Percentiles rank a stretch among this genome's conserved stretches.
phyloP scores from a whole-genome alignment of 2,113 vertebrate genomes.

The Cololabis saira region DNA sequence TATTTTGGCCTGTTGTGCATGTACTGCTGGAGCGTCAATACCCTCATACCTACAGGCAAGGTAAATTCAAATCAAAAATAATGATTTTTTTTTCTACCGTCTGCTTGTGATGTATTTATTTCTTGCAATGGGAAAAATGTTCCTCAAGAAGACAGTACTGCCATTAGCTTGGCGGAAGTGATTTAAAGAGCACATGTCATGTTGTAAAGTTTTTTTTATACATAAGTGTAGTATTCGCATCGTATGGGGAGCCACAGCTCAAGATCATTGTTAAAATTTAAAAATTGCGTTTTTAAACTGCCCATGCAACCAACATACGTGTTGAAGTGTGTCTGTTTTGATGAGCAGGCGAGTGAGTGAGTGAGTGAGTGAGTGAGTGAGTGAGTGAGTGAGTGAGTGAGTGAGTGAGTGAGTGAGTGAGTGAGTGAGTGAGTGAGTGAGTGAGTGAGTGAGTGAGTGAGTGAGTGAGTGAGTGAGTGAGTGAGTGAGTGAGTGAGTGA shows the following conservation, averaged over 20 bases:
- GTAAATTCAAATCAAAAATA: slow-evolving; percentile 72
- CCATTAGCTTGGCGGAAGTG: slow-evolving; percentile 18
- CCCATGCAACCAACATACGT: slow-evolving; percentile 3
- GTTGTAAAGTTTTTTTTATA: slow-evolving; percentile 32
- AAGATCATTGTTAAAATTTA: too few relatives aligned
- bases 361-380: slow-evolving; percentile 43
- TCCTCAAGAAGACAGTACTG: slow-evolving; percentile 20
- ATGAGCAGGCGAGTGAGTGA: slow-evolving; percentile 34
- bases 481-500: slow-evolving; percentile 43
- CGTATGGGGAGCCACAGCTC: slow-evolving; percentile 8
- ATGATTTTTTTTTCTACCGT: slow-evolving; percentile 64
- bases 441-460: slow-evolving; percentile 43
- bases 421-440: slow-evolving; percentile 43
- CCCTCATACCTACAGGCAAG: slow-evolving; percentile 58
- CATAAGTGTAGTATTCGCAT: slow-evolving; percentile 6
- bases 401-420: slow-evolving; percentile 43
- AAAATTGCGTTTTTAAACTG: background rate
- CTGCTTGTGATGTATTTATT: slow-evolving; percentile 66
- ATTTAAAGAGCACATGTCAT: slow-evolving; percentile 21
- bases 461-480: slow-evolving; percentile 41
- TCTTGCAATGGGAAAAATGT: slow-evolving; percentile 46
- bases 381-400: slow-evolving; percentile 43
- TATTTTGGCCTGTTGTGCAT: slow-evolving; percentile 64
- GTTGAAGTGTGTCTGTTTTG: slow-evolving; percentile 27
- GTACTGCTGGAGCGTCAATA: slow-evolving; percentile 57